Base-by-base conservation (phyloP, 2,888 invertebrate species). In the Pyrgus malvae region DNA sequence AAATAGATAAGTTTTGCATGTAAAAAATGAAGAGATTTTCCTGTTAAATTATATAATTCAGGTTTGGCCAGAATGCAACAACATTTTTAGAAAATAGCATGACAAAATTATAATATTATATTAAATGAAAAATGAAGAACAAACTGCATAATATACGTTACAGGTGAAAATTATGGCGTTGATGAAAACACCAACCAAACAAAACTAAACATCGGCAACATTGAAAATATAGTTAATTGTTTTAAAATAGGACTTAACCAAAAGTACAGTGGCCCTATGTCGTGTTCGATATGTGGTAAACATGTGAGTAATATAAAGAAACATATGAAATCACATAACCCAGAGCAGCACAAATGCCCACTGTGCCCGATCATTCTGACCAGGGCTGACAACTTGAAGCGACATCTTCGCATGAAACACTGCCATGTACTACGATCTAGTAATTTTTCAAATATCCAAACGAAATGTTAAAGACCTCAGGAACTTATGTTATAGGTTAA, bases 271-370 rank as follows among this genome's bases (percentile, higher is more conserved):
- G 76, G 77, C 60, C 83, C 92, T 65, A 92, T 91, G 77, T 83
- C 91, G 64, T 94, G 94, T 83, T 86, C 83, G 61, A 76, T 92
- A 64, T 94, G 93, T 80, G 92, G 93, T 59, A 93, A 94, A 83
- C 88, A 90, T 60, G 93, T 94, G 63, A 92, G 90, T 71, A 93
- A 93, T 80, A 85, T 93, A 69, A 93, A 93, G 91, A 93, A 94
- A 72, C 93, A 93, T 72, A 84, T 93, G 79, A 92, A 93, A 74
- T 92, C 92, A 27, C 93, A 93, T 74, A 91, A 91, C 63, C 93
- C 93, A 11, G 92, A 92, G 67, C 91, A 91, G 66, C 92, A 92
- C 72, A 91, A 91, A 68, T 93, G 93, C 65, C 93, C 93, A 2
- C 78, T 92, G 67, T 93, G 93, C 75, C 91, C 91, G 40, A 92